These are phyloP conservation scores for Clitarchus hookeri DNA, from an alignment of 2,888 invertebrate genomes.

Conservation along the genomic window DNA sequence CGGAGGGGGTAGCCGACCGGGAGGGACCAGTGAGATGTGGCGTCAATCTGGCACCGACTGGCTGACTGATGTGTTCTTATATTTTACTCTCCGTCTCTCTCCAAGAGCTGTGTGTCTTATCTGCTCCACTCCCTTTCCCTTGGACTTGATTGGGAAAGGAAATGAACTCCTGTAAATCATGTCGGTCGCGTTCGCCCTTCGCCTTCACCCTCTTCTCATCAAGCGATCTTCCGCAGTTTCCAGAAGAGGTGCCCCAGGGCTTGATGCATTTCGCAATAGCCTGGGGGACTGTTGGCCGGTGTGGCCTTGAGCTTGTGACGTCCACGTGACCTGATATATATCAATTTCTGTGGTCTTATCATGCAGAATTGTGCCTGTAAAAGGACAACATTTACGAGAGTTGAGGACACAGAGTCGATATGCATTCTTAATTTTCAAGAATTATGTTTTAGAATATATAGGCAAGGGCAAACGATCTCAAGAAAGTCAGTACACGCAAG, in stretches of 20 bases:
- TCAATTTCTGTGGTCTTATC: no score
- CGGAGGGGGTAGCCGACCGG: not conserved
- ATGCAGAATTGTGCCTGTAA: no score
- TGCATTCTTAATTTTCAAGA: no score
- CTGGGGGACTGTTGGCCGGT: not conserved
- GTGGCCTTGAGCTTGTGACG: not conserved
- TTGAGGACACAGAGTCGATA: no score
- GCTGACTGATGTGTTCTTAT: slow-evolving; percentile 25
- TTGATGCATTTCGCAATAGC: no score
- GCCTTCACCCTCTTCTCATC: not conserved
- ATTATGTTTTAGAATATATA: no score
- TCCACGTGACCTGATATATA: no score
- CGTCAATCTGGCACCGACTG: slow-evolving; percentile 31
- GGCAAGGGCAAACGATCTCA: no score
- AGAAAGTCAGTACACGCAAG: no score
- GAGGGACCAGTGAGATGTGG: slow-evolving; percentile 29
- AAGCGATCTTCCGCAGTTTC: slow-evolving; percentile 10
- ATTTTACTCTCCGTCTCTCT: slow-evolving; percentile 17
- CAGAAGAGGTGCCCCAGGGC: not conserved
- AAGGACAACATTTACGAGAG: no score
- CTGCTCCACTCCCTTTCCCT: slow-evolving; percentile 15
- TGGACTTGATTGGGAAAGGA: slow-evolving; percentile 17
- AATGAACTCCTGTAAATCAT: slow-evolving; percentile 24
- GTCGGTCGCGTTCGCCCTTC: not conserved
- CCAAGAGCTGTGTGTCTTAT: slow-evolving; percentile 10